Evolutionary conservation across 2,113 vertebrate species (phyloP).

Genomic region (Pterocles burchelli): DNA sequence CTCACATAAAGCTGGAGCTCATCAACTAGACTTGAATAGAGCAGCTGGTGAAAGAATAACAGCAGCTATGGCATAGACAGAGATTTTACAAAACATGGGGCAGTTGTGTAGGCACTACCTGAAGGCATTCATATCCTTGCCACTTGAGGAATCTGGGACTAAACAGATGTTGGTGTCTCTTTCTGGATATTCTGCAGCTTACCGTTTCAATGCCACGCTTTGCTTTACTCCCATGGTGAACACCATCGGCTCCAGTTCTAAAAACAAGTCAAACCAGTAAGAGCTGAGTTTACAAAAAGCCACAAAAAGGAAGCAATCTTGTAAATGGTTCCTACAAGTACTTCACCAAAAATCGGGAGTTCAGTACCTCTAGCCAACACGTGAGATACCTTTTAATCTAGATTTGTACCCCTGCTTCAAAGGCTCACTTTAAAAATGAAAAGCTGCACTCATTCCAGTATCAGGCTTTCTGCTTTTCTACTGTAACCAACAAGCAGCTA

Average conservation of each 20-base stretch:
- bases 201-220: background rate
- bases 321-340: background rate
- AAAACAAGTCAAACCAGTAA: background rate
- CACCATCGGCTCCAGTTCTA: background rate
- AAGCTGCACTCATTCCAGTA: background rate
- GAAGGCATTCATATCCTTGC: too few species aligned
- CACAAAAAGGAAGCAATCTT: background rate
- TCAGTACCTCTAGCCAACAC: background rate
- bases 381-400: background rate
- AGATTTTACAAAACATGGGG: background rate
- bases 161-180: background rate
- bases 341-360: background rate
- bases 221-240: background rate
- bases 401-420: background rate
- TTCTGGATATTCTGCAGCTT: background rate
- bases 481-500: background rate
- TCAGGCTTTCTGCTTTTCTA: background rate
- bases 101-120: too few species aligned
- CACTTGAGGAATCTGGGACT: too few species aligned
- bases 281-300: background rate
- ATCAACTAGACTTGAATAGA: background rate
- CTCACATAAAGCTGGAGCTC: background rate
- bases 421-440: background rate
- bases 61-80: background rate
- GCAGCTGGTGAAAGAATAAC: background rate